Evolutionary conservation across 2,113 vertebrate species (phyloP), one percentile per base, ranked within the genome.

Genomic region (Neodontobutis hainanensis): DNA sequence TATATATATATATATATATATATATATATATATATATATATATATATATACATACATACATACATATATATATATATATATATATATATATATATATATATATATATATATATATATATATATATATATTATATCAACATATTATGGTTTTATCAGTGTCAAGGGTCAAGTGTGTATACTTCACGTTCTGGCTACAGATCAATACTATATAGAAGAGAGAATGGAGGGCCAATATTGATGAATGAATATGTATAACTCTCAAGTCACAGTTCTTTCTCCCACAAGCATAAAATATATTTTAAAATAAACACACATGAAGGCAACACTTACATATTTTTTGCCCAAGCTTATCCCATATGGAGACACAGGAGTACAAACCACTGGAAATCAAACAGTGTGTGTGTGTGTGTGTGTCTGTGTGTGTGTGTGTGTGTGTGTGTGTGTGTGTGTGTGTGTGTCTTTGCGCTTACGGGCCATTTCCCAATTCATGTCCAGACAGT

Each of bases 221-320:
- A 61, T 57, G 77, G 67, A 82, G 68, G 70, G 80, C 51, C 70
- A 46, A 70, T 86, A 91, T 90, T 83, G 81, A 91, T 88, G 66
- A 62, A 81, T 81, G 75, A 81, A 88, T 80, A 80, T 77, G 57
- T 44, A 61, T 83, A 85, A 80, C 88, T 86, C 70, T 75, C 40
- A 64, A 81, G 67, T 80, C 73, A 44, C 58, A 56, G 66, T 66
- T 75, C 61, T 59, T 43, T 52, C 36, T 44, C 44, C 42, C 6
- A 36, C 15, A 40, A 19, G 69, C 73, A 70, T 65, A 63, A 51
- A 73, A 8, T 59, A 62, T 59, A n/a, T 36, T 68, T 5, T 36
- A 8, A 60, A 16, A 27, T 46, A 60, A 53, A 57, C 53, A 49
- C 45, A 63, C 19, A 34, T n/a, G 14, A 38, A 56, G 62, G n/a